Evolutionary conservation across 37 sponge, comb jelly and placozoan species (phyloP).

Genomic region (Hexactinellida sp.): DNA sequence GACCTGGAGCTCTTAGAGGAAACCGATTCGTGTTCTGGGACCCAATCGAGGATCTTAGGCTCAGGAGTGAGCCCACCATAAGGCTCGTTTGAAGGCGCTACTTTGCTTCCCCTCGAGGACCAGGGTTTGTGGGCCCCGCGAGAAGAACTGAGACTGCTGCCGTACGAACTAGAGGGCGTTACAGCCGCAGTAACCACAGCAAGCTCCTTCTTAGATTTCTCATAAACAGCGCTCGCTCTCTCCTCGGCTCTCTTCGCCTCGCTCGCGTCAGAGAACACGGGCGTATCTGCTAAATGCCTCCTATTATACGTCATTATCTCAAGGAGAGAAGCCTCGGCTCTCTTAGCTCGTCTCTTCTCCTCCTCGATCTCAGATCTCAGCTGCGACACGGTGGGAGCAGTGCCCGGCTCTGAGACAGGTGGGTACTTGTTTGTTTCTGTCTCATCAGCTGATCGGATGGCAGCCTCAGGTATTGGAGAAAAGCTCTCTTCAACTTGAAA

Average conservation of each 20-base stretch:
- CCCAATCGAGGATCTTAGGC: neutral
- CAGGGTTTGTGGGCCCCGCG: neutral
- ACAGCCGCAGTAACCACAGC: neutral
- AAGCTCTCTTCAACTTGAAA: neutral
- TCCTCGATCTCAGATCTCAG: neutral
- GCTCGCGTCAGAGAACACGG: neutral
- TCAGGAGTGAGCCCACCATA: neutral
- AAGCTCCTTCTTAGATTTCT: neutral
- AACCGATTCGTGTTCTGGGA: neutral
- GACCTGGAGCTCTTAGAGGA: neutral
- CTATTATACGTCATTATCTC: neutral
- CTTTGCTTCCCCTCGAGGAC: neutral
- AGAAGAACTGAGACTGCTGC: neutral
- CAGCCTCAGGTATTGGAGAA: neutral
- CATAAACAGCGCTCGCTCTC: constrained; percentile 1
- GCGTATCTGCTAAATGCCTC: neutral
- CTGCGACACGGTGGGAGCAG: neutral
- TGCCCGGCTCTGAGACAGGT: neutral
- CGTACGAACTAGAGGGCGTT: neutral
- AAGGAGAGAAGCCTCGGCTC: neutral
- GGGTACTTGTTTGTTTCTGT: neutral
- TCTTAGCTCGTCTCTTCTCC: neutral
- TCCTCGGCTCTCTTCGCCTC: neutral
- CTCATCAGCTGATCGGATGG: neutral
- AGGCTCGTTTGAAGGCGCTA: neutral